These are phyloP conservation scores for Pristionchus fissidentatus DNA, from an alignment of 2,888 invertebrate species.

Conservation along the genomic window DNA sequence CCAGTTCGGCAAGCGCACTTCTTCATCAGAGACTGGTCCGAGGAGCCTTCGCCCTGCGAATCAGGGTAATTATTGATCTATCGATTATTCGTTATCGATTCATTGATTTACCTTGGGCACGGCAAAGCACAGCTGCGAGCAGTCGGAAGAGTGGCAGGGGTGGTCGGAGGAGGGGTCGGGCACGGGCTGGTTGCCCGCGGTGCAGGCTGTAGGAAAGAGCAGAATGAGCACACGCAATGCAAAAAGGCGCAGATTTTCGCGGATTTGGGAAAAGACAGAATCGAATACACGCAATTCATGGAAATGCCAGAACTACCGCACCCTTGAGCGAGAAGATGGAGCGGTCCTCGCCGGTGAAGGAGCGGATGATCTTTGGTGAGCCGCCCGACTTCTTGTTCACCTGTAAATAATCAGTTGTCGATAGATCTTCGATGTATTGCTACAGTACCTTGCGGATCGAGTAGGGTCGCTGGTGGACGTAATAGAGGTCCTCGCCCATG, in stretches of 20 bases:
- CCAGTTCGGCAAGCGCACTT: slow-evolving; percentile 73
- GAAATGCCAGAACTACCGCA: slow-evolving; percentile 33
- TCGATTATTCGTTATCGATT: neutral
- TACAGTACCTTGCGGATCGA: slow-evolving; percentile 83
- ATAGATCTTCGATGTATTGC: neutral
- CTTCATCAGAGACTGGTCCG: slow-evolving; percentile 57
- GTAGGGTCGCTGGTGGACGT: slow-evolving; percentile 96
- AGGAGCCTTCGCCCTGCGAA: slow-evolving; percentile 28
- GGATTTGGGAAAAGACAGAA: neutral
- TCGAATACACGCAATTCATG: neutral
- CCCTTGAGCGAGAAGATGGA: slow-evolving; percentile 71
- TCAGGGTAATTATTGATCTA: neutral
- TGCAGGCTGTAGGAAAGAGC: slow-evolving; percentile 59
- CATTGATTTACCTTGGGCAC: slow-evolving; percentile 58
- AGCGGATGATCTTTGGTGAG: slow-evolving; percentile 65
- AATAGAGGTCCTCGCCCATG: slow-evolving; percentile 88
- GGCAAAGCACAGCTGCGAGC: slow-evolving; percentile 92
- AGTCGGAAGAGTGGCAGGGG: slow-evolving; percentile 84
- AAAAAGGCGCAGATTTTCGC: neutral
- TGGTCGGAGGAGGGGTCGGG: slow-evolving; percentile 68
- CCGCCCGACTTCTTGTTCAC: slow-evolving; percentile 86
- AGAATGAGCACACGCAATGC: slow-evolving; percentile 9
- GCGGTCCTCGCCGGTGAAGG: slow-evolving; percentile 70
- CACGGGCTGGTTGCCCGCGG: slow-evolving; percentile 71
- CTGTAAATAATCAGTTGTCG: slow-evolving; percentile 76